These are phyloP conservation scores for Jaculus jaculus DNA, from an alignment of 2,113 vertebrate species.

Conservation along the genomic window DNA sequence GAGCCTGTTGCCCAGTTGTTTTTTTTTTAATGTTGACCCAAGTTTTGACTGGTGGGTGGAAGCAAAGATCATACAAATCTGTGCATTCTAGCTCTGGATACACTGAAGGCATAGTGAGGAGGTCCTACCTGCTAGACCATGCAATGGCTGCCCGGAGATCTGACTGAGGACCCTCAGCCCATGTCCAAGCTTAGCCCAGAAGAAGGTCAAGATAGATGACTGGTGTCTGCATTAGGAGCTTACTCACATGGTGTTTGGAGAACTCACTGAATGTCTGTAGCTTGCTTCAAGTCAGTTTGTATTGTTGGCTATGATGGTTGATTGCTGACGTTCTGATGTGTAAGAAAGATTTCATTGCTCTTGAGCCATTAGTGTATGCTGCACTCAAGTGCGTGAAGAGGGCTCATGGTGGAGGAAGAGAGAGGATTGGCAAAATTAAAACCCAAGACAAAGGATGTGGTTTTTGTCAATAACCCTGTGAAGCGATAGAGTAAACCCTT, in stretches of 20 bases:
- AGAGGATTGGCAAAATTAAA: background rate
- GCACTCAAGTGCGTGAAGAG: background rate
- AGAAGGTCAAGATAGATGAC: background rate
- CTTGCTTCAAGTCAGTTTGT: background rate
- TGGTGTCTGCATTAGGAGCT: background rate
- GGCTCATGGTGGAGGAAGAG: background rate
- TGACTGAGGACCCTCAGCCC: background rate
- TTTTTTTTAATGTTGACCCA: background rate
- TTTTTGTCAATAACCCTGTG: background rate
- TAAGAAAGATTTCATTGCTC: background rate
- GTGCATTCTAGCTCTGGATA: background rate
- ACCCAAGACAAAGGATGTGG: background rate
- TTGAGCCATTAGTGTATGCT: background rate
- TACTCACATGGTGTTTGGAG: background rate
- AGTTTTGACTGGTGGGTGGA: background rate
- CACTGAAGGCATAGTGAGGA: background rate
- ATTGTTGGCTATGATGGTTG: background rate
- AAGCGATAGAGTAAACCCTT: background rate
- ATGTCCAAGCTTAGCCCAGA: background rate
- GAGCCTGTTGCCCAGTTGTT: background rate
- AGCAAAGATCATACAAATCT: background rate
- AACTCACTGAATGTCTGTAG: background rate
- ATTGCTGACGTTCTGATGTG: background rate
- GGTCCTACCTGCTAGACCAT: background rate
- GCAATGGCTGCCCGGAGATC: background rate